Conservation (phyloP, 2,888 invertebrate species). For the Heliconius charithonia region DNA sequence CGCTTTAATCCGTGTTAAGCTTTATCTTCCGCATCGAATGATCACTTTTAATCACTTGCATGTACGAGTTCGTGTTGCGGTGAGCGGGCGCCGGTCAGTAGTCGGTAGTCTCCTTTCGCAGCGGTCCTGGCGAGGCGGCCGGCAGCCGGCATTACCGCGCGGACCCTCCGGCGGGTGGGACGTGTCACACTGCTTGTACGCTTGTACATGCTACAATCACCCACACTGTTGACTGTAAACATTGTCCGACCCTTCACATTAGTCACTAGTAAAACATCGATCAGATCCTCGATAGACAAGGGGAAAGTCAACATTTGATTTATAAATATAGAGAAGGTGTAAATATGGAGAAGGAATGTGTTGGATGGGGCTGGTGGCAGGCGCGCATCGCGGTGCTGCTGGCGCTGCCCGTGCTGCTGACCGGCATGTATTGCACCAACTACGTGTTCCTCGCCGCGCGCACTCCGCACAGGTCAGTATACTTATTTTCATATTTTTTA, state of each 20-base stretch:
- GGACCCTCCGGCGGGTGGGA: slow-evolving; percentile 52
- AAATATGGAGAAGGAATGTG: slow-evolving; percentile 60
- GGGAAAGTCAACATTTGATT: neutral
- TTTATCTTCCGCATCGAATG: slow-evolving; percentile 30
- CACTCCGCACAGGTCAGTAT: slow-evolving; percentile 69
- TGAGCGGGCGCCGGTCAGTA: slow-evolving; percentile 49
- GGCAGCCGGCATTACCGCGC: slow-evolving; percentile 49
- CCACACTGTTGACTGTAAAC: neutral
- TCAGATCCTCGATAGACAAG: neutral
- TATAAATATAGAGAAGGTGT: neutral
- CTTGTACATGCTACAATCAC: neutral
- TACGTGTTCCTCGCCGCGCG: slow-evolving; percentile 77
- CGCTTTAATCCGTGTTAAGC: slow-evolving; percentile 28
- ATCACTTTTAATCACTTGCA: slow-evolving; percentile 22
- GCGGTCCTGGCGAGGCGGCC: slow-evolving; percentile 38
- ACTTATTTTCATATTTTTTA: neutral
- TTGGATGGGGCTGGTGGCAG: slow-evolving; percentile 75
- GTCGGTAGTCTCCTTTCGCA: slow-evolving; percentile 48
- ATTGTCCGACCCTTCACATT: neutral
- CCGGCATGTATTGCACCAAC: slow-evolving; percentile 76
- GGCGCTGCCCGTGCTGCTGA: slow-evolving; percentile 75
- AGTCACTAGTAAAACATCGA: neutral
- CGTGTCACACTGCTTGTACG: slow-evolving; percentile 39
- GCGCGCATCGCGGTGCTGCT: slow-evolving; percentile 72
- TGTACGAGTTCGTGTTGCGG: slow-evolving; percentile 23